phyloP scores from a whole-genome alignment of 1,140 invertebrate genomes.

The Caenorhabditis inopinata region DNA sequence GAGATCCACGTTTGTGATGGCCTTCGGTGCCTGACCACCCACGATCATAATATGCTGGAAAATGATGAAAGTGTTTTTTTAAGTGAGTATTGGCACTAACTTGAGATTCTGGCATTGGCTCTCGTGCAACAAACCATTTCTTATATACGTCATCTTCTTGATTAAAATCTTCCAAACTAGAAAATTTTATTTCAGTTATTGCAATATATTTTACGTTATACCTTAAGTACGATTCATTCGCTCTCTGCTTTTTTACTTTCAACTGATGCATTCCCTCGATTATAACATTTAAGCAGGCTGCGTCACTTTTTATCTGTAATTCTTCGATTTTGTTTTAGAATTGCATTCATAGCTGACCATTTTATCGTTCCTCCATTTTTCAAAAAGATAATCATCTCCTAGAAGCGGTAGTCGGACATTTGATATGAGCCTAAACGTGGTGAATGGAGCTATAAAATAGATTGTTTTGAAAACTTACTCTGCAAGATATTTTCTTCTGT shows the following conservation, averaged over 20 bases:
- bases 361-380: slow-evolving; percentile 4
- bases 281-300: not conserved
- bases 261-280: slow-evolving; percentile 13
- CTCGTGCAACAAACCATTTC: not conserved
- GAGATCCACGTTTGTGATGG: not conserved
- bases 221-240: not conserved
- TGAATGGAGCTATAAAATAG: too few relatives aligned
- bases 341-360: not conserved
- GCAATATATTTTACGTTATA: too few relatives aligned
- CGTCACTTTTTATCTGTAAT: not conserved
- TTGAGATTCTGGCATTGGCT: slow-evolving; percentile 6
- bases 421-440: not conserved
- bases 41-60: not conserved
- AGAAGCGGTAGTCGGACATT: not conserved
- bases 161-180: not conserved
- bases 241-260: not conserved
- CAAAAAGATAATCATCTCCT: not conserved
- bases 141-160: not conserved
- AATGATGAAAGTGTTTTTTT: not conserved
- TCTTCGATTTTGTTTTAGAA: not conserved
- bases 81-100: not conserved
- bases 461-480: not conserved
- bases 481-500: not conserved
- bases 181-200: not conserved
- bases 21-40: not conserved